A percentile compares a stretch with the other conserved stretches of the same genome.
phyloP scores from a whole-genome alignment of 1,140 invertebrate genomes.

The Heliconius hermathena region DNA sequence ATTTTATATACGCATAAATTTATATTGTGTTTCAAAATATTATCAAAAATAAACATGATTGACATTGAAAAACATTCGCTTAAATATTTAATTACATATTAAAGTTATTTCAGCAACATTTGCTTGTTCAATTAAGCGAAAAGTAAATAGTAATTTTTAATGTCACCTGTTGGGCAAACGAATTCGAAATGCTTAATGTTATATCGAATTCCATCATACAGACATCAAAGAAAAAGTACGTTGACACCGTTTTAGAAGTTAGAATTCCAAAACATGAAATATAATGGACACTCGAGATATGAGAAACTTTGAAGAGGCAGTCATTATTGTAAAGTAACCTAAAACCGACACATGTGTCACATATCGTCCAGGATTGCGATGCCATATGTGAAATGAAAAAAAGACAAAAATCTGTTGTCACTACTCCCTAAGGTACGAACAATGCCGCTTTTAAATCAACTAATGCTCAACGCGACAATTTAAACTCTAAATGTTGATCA shows the following conservation, averaged over 20 bases:
- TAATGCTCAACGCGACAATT: conserved; percentile 41
- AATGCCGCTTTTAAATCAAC: conserved; percentile 61
- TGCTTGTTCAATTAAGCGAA: conserved; percentile 48
- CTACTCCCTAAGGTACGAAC: conserved; percentile 76
- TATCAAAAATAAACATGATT: not conserved
- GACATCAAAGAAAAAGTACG: conserved; percentile 73
- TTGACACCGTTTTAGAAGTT: conserved; percentile 63
- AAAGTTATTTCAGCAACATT: conserved; percentile 46
- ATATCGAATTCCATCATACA: conserved; percentile 63
- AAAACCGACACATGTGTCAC: conserved; percentile 79
- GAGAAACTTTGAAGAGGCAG: conserved; percentile 72
- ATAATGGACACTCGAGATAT: conserved; percentile 68
- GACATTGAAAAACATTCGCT: not conserved
- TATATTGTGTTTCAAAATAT: too few relatives aligned
- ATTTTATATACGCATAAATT: not conserved
- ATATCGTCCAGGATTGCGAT: conserved; percentile 79
- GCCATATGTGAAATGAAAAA: conserved; percentile 78
- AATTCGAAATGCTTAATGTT: conserved; percentile 41
- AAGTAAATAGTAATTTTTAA: conserved; percentile 50
- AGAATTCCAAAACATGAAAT: conserved; percentile 62
- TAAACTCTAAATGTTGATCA: conserved; percentile 44
- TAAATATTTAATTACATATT: conserved; percentile 25
- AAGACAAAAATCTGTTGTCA: conserved; percentile 80
- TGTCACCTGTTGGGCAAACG: conserved; percentile 60
- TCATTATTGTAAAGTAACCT: conserved; percentile 77